These are phyloP conservation scores for Campoletis raptor DNA, from an alignment of 2,888 invertebrate genomes.

Conservation along the genomic window DNA sequence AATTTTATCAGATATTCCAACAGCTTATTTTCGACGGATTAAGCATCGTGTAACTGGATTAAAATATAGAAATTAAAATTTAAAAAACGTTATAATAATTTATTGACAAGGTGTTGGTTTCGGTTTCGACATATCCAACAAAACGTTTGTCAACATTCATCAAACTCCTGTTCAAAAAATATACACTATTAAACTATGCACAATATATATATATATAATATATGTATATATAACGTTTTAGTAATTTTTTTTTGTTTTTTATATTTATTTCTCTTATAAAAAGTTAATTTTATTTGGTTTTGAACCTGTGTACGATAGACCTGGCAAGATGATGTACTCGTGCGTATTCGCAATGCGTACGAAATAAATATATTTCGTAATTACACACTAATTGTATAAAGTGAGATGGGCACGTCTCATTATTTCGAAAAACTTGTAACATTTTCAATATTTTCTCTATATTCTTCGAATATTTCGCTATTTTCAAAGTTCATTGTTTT, in stretches of 20 bases:
- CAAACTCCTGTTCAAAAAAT: conserved; percentile 28
- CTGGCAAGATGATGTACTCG: conserved; percentile 77
- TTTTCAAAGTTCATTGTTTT: background rate
- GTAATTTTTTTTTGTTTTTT: background rate
- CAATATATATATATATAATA: conserved; percentile 17
- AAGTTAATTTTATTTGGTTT: conserved; percentile 70
- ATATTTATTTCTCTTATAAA: conserved; percentile 38
- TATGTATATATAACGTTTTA: conserved; percentile 21
- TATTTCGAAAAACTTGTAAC: conserved; percentile 8
- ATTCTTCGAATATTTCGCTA: background rate
- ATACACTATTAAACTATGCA: conserved; percentile 19
- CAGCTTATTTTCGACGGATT: background rate
- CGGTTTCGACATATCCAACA: conserved; percentile 13
- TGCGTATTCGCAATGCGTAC: conserved; percentile 60
- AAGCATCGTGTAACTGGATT: background rate
- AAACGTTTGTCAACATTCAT: background rate
- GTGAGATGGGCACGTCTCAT: background rate
- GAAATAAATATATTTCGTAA: conserved; percentile 16
- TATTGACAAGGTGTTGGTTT: background rate
- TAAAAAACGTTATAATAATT: background rate
- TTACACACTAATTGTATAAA: background rate
- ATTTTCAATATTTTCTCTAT: background rate
- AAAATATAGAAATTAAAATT: background rate
- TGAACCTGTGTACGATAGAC: conserved; percentile 69
- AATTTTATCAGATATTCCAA: background rate